Conservation (phyloP, 2,113 vertebrate species). For the Tachysurus vachellii region DNA sequence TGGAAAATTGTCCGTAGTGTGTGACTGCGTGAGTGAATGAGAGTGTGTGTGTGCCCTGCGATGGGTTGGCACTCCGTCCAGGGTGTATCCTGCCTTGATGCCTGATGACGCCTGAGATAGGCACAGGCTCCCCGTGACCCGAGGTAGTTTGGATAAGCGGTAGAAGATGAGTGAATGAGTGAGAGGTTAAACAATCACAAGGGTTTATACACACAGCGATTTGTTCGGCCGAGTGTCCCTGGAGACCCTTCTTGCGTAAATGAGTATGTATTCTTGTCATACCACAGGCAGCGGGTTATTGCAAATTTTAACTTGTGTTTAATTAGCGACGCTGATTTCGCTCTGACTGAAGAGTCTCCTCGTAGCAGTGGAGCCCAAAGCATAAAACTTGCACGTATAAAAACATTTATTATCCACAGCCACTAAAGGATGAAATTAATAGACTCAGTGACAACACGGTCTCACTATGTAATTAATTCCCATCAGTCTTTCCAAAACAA, state of each 20-base stretch:
- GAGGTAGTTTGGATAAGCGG: no score
- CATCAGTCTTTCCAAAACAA: not conserved
- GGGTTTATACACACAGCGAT: not conserved
- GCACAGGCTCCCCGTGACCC: no score
- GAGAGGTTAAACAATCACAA: not conserved
- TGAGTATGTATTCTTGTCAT: conserved; percentile 37
- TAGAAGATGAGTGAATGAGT: no score
- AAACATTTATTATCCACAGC: conserved; percentile 29
- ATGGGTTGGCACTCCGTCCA: no score
- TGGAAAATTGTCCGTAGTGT: no score
- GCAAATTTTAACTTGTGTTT: conserved; percentile 39
- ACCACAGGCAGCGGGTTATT: conserved; percentile 15
- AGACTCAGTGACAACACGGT: conserved; percentile 24
- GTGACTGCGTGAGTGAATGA: no score
- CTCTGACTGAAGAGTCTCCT: not conserved
- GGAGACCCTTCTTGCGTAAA: conserved; percentile 23
- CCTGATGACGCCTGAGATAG: no score
- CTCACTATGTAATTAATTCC: conserved; percentile 22
- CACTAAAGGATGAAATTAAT: conserved; percentile 48
- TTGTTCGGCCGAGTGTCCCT: conserved; percentile 26
- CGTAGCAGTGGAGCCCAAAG: not conserved
- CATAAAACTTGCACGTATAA: not conserved
- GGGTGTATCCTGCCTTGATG: no score
- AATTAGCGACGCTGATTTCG: conserved; percentile 47
- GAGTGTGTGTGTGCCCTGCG: no score